Percentiles rank a stretch among this genome's conserved stretches.
Conservation (phyloP, 2,888 invertebrate species). For the Eupithecia vulgata region DNA sequence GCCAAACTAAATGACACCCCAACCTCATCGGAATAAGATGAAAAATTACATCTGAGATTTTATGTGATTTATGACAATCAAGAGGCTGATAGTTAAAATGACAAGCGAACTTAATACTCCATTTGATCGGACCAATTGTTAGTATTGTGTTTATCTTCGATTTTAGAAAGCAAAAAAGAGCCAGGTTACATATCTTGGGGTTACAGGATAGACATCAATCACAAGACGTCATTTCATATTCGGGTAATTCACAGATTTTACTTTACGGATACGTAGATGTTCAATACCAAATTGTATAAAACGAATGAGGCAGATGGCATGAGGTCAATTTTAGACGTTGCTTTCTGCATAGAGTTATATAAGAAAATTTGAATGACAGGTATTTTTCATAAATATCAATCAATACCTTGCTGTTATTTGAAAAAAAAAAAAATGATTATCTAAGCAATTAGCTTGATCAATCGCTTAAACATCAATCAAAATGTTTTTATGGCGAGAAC, state of each 20-base stretch:
- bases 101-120: constrained; percentile 83
- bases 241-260: constrained; percentile 66
- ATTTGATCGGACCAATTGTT: constrained; percentile 83
- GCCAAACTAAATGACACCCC: constrained; percentile 49
- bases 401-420: constrained; percentile 45
- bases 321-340: constrained; percentile 50
- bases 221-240: constrained; percentile 67
- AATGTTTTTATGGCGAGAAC: constrained; percentile 42
- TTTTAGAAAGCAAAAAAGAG: constrained; percentile 74
- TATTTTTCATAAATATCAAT: constrained; percentile 47
- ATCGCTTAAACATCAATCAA: constrained; percentile 44
- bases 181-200: constrained; percentile 61
- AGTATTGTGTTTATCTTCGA: constrained; percentile 78
- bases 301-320: constrained; percentile 58
- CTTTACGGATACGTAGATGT: constrained; percentile 62
- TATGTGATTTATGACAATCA: constrained; percentile 55
- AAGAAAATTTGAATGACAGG: constrained; percentile 35
- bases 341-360: constrained; percentile 50
- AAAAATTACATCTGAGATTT: constrained; percentile 41
- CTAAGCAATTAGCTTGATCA: constrained; percentile 41
- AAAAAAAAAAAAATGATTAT: constrained; percentile 47
- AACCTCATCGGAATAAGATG: constrained; percentile 35
- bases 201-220: constrained; percentile 79
- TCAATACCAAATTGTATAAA: constrained; percentile 67
- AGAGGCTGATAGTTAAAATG: constrained; percentile 78